These are phyloP conservation scores for Drosophila antonietae DNA, from an alignment of 2,888 invertebrate species.

Conservation along the genomic window DNA sequence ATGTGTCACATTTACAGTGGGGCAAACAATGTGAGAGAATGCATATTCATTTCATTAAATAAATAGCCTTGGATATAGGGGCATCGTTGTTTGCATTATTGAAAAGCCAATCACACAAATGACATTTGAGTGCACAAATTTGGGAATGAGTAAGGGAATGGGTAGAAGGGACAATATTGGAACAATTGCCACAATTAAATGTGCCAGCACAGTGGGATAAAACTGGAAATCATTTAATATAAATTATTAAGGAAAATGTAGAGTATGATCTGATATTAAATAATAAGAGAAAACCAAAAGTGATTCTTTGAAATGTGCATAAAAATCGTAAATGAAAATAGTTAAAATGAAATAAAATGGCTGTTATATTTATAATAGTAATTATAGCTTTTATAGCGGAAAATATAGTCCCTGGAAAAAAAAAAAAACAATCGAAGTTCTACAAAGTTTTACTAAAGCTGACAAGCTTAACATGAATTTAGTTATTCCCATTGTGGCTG, in stretches of 20 bases:
- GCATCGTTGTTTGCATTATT: conserved; percentile 17
- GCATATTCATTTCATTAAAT: conserved; percentile 46
- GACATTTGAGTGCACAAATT: background rate
- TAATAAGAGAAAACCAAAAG: no score
- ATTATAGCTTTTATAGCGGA: no score
- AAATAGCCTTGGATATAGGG: conserved; percentile 36
- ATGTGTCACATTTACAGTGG: conserved; percentile 26
- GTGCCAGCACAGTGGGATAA: background rate
- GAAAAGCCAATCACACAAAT: conserved; percentile 17
- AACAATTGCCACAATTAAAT: background rate
- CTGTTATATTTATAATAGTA: no score
- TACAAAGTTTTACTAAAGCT: no score
- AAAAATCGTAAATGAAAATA: no score
- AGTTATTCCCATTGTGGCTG: no score
- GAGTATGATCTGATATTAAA: no score
- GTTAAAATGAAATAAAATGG: no score
- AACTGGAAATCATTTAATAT: background rate
- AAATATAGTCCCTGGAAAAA: no score
- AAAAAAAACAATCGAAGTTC: no score
- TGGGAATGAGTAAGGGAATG: background rate
- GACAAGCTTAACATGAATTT: no score
- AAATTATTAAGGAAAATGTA: background rate
- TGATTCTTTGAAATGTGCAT: no score
- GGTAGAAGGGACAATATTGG: background rate
- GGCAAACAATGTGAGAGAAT: conserved; percentile 6